Base-by-base conservation (phyloP, 64 coral and sea anemone species). In the Exaiptasia diaphana region DNA sequence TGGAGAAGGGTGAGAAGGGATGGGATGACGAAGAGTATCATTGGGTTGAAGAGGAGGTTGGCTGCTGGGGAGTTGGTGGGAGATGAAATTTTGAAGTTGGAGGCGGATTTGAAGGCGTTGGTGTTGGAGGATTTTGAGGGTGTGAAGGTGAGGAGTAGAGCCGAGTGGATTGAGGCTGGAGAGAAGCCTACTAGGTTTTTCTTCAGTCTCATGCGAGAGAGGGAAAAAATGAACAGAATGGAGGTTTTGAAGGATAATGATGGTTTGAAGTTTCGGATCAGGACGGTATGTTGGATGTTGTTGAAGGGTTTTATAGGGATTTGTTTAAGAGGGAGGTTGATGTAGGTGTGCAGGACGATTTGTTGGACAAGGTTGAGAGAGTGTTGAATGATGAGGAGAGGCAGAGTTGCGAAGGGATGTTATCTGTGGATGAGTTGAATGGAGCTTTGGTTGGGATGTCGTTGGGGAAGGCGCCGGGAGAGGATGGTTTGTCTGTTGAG, bases 181-280 rank as follows among this genome's bases (percentile, higher is more conserved):
- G 83, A 77, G 31, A 67, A 77, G 40, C 73, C 73, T 0, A 77
- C 42, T 3, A 64, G 40, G 21, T 68, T 24, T 52, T 45, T 86
- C 37, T 77, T 86, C 7, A 17, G 27, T 5, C 50, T 77, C 5
- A 48, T 73, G 5, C 10, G 44, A 18, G 40, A 53, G 14, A 24
- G 54, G 2, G 38, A 30, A 7, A 12, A 20, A 5, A 50, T 52
- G 15, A 87, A 77, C 31, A 8, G 10, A 18, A 53, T 87, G n/a
- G 46, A 14, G 3, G 34, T 21, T 39, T 17, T 86, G 32, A 59
- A 53, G 14, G 49, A 87, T 22, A 7, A 25, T 0, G 22, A 27
- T 38, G 43, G 0, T 10, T 26, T 9, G 74, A 79, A 32, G 73
- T 52, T 0, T 31, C 17, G 0, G 23, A 59, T 0, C 37, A 87